These are phyloP conservation scores for Parnassius glacialis DNA, from an alignment of 2,888 invertebrate species.

Conservation along the genomic window DNA sequence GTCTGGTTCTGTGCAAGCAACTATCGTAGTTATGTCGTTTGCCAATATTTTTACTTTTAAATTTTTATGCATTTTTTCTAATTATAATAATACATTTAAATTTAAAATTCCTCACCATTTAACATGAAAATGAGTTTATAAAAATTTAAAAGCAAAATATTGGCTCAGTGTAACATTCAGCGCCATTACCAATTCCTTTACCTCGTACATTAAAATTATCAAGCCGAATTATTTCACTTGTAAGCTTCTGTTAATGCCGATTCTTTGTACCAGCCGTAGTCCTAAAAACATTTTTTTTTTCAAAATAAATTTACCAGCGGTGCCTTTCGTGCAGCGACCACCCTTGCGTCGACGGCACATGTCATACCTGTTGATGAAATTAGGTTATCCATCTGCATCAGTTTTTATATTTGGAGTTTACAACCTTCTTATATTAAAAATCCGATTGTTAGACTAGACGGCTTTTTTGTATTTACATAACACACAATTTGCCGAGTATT, in stretches of 20 bases:
- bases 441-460: not conserved
- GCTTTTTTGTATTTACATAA: no score
- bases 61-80: not conserved
- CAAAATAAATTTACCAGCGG: conserved; percentile 91
- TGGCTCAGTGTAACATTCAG: conserved; percentile 54
- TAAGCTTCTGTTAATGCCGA: conserved; percentile 76
- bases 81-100: no score
- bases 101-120: no score
- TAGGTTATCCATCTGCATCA: conserved; percentile 60
- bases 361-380: conserved; percentile 92
- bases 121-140: not conserved
- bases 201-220: conserved; percentile 70
- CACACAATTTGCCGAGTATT: no score
- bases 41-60: conserved; percentile 31
- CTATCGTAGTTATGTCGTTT: conserved; percentile 28
- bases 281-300: conserved; percentile 53
- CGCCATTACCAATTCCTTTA: conserved; percentile 80
- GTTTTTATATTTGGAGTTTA: conserved; percentile 34
- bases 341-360: conserved; percentile 98
- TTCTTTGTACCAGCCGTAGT: conserved; percentile 59
- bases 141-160: conserved; percentile 29
- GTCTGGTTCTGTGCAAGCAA: conserved; percentile 23
- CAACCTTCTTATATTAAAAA: not conserved
- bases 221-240: conserved; percentile 71
- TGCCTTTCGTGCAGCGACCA: conserved; percentile 98